These are phyloP conservation scores for Nycticebus coucang DNA, from an alignment of 2,113 vertebrate genomes.

Conservation along the genomic window DNA sequence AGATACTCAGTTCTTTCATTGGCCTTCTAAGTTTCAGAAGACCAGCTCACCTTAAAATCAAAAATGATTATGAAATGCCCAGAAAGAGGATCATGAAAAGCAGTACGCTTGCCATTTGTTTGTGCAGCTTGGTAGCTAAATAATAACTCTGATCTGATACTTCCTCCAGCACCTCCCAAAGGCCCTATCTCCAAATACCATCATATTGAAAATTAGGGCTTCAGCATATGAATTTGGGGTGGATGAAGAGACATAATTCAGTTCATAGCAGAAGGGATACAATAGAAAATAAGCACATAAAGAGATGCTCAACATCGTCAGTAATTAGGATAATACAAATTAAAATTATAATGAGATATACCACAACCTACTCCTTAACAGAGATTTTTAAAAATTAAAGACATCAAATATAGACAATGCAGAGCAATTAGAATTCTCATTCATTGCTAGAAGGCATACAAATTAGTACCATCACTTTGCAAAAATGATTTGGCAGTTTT, in stretches of 20 bases:
- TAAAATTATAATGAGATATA: background rate
- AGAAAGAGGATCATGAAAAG: background rate
- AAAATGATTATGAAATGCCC: background rate
- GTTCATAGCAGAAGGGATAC: no score
- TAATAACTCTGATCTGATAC: background rate
- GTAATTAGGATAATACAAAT: background rate
- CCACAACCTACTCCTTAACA: background rate
- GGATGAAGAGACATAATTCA: no score
- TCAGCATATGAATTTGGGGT: no score
- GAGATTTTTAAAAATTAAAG: background rate
- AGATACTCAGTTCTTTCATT: background rate
- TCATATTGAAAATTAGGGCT: no score
- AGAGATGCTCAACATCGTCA: no score
- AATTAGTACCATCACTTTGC: background rate
- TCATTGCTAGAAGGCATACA: background rate
- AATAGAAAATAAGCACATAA: no score
- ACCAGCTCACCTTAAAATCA: background rate
- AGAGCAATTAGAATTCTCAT: background rate
- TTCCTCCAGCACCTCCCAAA: background rate
- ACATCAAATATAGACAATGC: background rate
- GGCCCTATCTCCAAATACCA: no score
- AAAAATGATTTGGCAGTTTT: background rate
- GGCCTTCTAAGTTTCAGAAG: background rate
- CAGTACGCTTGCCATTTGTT: background rate
- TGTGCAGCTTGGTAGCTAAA: background rate